Evolutionary conservation across 2,888 invertebrate species (phyloP).

Genomic region (Lathronympha strigana): DNA sequence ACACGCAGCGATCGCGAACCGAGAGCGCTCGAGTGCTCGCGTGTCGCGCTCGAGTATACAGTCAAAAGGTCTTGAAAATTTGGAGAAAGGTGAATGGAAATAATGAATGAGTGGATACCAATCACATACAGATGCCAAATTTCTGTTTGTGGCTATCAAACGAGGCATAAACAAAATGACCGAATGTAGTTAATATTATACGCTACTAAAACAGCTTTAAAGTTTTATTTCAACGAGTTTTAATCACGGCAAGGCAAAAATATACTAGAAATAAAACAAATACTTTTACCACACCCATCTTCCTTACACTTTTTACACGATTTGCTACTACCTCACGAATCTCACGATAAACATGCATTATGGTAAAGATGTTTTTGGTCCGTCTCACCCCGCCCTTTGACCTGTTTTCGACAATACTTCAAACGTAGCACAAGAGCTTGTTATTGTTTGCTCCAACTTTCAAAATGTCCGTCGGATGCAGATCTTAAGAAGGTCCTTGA

Average conservation of each 20-base stretch:
- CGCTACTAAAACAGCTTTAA: no score
- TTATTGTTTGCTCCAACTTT: slow-evolving; percentile 8
- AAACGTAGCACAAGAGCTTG: neutral
- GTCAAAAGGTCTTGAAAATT: no score
- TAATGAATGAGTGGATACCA: no score
- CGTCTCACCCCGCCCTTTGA: neutral
- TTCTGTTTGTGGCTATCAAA: no score
- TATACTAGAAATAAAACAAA: neutral
- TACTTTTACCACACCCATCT: neutral
- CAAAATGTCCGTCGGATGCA: neutral
- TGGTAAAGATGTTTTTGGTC: neutral
- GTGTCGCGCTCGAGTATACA: neutral
- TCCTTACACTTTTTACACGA: neutral
- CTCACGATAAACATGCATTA: neutral
- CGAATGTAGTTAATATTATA: no score
- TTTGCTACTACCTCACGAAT: no score
- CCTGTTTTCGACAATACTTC: neutral
- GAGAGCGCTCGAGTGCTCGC: neutral
- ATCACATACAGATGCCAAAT: no score
- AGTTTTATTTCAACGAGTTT: no score
- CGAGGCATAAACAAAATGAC: no score
- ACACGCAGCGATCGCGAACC: neutral
- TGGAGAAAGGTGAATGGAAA: no score
- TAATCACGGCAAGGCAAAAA: no score
- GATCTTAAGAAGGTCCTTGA: neutral